Percentiles rank a stretch among this genome's conserved stretches.
phyloP scores from a whole-genome alignment of 2,113 vertebrate genomes.

The Ptychochromis oligacanthus region DNA sequence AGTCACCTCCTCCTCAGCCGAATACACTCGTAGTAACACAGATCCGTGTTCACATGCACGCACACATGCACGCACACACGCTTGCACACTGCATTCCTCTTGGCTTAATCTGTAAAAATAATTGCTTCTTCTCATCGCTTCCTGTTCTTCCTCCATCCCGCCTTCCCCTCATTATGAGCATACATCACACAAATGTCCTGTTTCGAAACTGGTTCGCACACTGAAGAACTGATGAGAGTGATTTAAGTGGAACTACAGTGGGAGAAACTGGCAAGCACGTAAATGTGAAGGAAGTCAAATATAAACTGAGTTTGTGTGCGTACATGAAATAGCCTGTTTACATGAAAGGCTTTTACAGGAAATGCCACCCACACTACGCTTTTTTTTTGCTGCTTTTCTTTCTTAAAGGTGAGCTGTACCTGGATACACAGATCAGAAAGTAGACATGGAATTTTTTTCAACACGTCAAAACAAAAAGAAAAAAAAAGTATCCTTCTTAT shows the following conservation, averaged over 20 bases:
- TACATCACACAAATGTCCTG: not conserved
- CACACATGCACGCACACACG: not conserved
- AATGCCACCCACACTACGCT: slow-evolving; percentile 20
- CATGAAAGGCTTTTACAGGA: slow-evolving; percentile 41
- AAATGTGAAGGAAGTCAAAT: slow-evolving; percentile 8
- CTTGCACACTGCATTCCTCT: not conserved
- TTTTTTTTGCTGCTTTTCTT: not conserved
- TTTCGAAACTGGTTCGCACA: not conserved
- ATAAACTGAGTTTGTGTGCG: slow-evolving; percentile 11
- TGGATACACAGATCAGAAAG: not conserved
- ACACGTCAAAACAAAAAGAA: not conserved
- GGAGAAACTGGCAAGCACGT: not conserved
- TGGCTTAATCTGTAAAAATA: not conserved
- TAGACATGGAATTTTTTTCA: not conserved
- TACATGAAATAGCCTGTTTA: slow-evolving; percentile 44
- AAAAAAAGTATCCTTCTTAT: not conserved
- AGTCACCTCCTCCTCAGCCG: not conserved
- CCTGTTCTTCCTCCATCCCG: not conserved
- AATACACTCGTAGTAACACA: not conserved
- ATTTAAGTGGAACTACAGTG: not conserved
- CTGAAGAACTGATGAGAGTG: not conserved
- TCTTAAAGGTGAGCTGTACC: slow-evolving; percentile 5
- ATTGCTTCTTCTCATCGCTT: slow-evolving; percentile 1
- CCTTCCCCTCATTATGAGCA: not conserved
- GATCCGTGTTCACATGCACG: not conserved